A percentile compares a stretch with the other conserved stretches of the same genome.
phyloP scores from a whole-genome alignment of 2,113 vertebrate species.

The Suricata suricatta region DNA sequence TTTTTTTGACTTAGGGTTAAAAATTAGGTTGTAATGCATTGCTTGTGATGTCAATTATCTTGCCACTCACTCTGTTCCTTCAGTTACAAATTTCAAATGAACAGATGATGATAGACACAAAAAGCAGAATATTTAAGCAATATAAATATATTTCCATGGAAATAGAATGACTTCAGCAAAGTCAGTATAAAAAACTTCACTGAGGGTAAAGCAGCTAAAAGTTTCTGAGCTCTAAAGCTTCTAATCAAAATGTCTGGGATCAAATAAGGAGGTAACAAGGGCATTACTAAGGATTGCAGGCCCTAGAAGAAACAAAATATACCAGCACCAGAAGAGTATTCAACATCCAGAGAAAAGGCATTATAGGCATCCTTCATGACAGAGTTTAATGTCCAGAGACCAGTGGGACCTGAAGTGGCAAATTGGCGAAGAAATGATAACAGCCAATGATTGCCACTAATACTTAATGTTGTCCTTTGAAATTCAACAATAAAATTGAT shows the following conservation, averaged over 20 bases:
- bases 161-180: not conserved
- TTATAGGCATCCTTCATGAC: not conserved
- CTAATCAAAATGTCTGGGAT: not conserved
- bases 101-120: not conserved
- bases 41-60: not conserved
- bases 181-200: not conserved
- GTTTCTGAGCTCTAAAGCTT: not conserved
- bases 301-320: not conserved
- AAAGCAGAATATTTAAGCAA: not conserved
- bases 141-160: not conserved
- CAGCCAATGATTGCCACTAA: not conserved
- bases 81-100: not conserved
- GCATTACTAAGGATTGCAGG: not conserved
- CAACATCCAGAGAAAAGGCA: not conserved
- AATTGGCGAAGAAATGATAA: not conserved
- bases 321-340: not conserved
- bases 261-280: not conserved
- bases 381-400: not conserved
- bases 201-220: not conserved
- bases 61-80: not conserved
- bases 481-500: not conserved
- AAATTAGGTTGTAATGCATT: not conserved
- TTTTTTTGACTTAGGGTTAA: not conserved
- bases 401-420: not conserved
- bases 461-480: not conserved